Base-by-base conservation (phyloP, 2,888 invertebrate species). In the Agrochola lota region DNA sequence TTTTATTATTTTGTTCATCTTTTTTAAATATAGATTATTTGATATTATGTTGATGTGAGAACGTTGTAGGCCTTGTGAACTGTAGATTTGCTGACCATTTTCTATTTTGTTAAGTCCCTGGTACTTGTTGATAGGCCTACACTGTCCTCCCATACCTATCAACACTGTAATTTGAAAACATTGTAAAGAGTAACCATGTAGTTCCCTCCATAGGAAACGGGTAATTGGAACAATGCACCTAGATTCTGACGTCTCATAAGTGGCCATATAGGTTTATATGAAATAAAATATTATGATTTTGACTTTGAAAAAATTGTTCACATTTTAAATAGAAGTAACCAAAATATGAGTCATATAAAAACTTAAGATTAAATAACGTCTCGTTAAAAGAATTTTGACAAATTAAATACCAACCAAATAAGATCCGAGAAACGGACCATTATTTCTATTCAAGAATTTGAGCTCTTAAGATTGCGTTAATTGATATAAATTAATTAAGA, bases 401-500 rank as follows among this genome's bases (percentile, higher is more conserved):
- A 76, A 68, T 55, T 35, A 11, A 57, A 71, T 40, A 49, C 63
- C 59, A 57, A 68, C 40, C 9, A 43, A 43, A 46, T 26, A 63
- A 23, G 43, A 63, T 23, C 40, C 52, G n/a, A 46, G n/a, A 43
- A 77, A 62, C n/a, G 17, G 12, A n/a, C 49, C 26, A 35, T 26
- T n/a, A 66, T 66, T 63, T 68, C 43, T 49, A 63, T 26, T 64
- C 11, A 67, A 74, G 46, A 77, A 74, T 67, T 63, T 64, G 43
- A 77, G 63, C 64, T 62, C 64, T 57, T 59, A 64, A 75, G 52
- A 60, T 66, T 35, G 17, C 26, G n/a, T 49, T 77, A 78, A 81
- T 81, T 85, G 55, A 72, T 81, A 72, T 49, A 40, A 81, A 81
- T 77, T 68, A 74, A 77, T 74, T 72, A 69, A 71, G 43, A 59